Percentiles rank a stretch among this genome's conserved stretches.
phyloP scores from a whole-genome alignment of 2,888 invertebrate genomes.

The Limnephilus rhombicus region DNA sequence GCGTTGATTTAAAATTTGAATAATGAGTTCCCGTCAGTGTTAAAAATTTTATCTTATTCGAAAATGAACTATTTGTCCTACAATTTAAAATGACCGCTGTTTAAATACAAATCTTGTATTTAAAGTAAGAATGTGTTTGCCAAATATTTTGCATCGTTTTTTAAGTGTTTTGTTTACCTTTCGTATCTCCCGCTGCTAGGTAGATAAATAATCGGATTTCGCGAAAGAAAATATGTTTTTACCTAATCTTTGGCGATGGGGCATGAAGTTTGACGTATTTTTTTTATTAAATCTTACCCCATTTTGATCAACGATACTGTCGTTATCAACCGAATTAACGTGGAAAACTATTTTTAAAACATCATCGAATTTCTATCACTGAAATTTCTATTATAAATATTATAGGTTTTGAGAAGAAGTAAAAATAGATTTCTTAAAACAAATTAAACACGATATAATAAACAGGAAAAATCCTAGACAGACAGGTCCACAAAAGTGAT shows the following conservation, averaged over 20 bases:
- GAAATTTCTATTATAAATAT: too few species aligned
- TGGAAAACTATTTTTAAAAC: too few species aligned
- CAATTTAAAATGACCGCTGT: background rate
- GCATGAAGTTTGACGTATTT: background rate
- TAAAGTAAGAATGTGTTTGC: constrained; percentile 7
- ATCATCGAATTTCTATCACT: too few species aligned
- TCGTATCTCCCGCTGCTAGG: background rate
- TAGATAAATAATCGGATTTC: background rate
- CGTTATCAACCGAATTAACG: background rate
- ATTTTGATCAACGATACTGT: background rate
- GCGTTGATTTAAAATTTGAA: background rate
- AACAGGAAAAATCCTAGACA: too few species aligned
- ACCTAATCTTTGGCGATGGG: background rate
- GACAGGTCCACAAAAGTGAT: too few species aligned
- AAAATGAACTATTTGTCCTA: background rate
- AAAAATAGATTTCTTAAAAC: too few species aligned
- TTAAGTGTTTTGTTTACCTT: constrained; percentile 16
- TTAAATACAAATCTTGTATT: background rate
- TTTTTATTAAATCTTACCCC: background rate
- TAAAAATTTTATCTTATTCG: background rate
- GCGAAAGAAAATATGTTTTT: background rate
- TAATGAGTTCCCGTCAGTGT: background rate
- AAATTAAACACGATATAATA: too few species aligned
- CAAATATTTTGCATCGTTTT: constrained; percentile 6
- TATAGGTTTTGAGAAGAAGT: too few species aligned